Percentiles rank a stretch among this genome's conserved stretches.
phyloP scores from a whole-genome alignment of 2,888 invertebrate genomes.

The Altica lythri region DNA sequence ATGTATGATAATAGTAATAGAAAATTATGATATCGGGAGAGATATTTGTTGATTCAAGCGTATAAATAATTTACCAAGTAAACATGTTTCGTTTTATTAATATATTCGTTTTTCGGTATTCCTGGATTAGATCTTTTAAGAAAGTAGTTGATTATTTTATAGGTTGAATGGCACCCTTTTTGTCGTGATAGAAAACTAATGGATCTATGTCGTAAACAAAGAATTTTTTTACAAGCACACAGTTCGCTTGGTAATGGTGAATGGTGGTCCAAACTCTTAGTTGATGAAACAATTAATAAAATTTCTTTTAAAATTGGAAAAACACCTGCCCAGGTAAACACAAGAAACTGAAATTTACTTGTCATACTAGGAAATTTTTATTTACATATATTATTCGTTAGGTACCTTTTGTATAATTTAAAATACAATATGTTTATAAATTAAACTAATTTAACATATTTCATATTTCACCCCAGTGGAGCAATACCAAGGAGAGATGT shows the following conservation, averaged over 20 bases:
- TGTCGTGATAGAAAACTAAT: constrained; percentile 67
- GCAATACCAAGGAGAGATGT: neutral
- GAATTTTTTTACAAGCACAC: constrained; percentile 78
- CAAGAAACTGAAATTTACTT: too few relatives aligned
- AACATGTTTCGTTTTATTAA: neutral
- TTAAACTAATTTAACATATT: neutral
- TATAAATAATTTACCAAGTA: neutral
- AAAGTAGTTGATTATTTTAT: constrained; percentile 58
- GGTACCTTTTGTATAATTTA: neutral
- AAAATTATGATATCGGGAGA: neutral
- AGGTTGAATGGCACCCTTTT: constrained; percentile 83
- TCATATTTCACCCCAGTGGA: too few relatives aligned
- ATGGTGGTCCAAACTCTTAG: constrained; percentile 59
- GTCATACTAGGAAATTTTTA: neutral
- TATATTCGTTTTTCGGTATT: neutral
- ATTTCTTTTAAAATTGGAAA: constrained; percentile 65
- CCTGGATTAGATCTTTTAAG: neutral
- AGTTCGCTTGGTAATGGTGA: constrained; percentile 74
- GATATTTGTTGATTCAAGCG: too few relatives aligned
- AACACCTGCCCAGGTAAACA: constrained; percentile 64
- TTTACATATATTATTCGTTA: constrained; percentile 28
- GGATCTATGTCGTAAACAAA: constrained; percentile 65
- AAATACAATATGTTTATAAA: neutral
- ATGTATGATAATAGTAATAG: neutral
- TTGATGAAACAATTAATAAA: constrained; percentile 62